Evolutionary conservation across 1,140 invertebrate genomes (phyloP).

Genomic region (Anastrepha ludens): DNA sequence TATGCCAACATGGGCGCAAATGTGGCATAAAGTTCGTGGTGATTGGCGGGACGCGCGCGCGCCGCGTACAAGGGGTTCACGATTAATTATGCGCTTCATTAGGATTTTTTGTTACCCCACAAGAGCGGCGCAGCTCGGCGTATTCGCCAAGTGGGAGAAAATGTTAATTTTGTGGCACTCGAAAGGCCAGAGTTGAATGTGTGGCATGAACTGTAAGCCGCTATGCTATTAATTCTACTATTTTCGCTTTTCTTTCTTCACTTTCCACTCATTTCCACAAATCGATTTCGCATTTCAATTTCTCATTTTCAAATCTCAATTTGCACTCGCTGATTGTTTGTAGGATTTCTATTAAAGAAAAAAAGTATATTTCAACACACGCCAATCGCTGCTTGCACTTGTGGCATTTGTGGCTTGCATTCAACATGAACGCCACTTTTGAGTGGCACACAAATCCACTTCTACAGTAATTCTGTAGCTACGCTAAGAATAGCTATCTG

Average conservation of each 20-base stretch:
- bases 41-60: neutral
- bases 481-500: neutral
- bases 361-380: neutral
- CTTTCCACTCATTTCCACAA: neutral
- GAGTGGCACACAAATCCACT: neutral
- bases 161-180: neutral
- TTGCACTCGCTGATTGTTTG: neutral
- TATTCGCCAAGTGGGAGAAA: neutral
- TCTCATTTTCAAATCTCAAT: neutral
- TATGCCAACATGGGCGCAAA: neutral
- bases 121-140: neutral
- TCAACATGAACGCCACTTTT: neutral
- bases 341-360: neutral
- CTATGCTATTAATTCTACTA: neutral
- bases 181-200: neutral
- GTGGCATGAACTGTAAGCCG: too few species aligned
- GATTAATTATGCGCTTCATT: conserved; percentile 55
- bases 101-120: conserved; percentile 28
- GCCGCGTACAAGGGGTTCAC: neutral
- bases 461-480: neutral
- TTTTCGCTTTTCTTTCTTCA: neutral
- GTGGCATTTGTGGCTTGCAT: neutral
- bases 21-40: neutral
- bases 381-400: neutral
- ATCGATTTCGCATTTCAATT: neutral